phyloP scores from a whole-genome alignment of 2,888 invertebrate species.

The Andrena camellia region DNA sequence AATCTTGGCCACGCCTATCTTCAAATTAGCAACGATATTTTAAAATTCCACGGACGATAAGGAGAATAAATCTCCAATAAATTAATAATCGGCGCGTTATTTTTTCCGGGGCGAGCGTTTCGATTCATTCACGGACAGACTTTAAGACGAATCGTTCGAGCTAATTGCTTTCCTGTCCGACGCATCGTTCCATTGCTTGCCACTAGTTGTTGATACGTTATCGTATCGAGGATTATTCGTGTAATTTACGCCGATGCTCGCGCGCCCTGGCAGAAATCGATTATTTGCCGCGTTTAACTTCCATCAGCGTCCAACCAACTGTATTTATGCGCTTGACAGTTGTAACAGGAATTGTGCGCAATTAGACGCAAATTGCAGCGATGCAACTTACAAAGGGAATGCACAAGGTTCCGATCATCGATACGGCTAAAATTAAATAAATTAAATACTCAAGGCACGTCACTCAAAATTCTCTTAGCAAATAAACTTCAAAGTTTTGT shows the following conservation, averaged over 20 bases:
- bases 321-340: constrained; percentile 66
- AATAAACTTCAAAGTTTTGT: too few relatives aligned
- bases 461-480: too few relatives aligned
- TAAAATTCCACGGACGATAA: not conserved
- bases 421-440: too few relatives aligned
- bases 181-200: constrained; percentile 43
- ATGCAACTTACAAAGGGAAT: constrained; percentile 31
- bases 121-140: constrained; percentile 24
- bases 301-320: constrained; percentile 67
- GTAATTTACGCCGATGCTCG: constrained; percentile 66
- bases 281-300: constrained; percentile 74
- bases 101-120: not conserved
- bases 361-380: constrained; percentile 55
- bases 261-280: constrained; percentile 61
- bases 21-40: not conserved
- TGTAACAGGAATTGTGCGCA: constrained; percentile 62
- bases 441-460: too few relatives aligned
- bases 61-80: constrained; percentile 4
- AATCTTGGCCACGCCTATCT: not conserved
- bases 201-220: constrained; percentile 67
- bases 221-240: constrained; percentile 70
- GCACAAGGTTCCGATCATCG: too few relatives aligned
- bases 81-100: not conserved
- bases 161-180: constrained; percentile 60
- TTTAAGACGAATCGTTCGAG: constrained; percentile 52